Evolutionary conservation across 2,797 vertebrate species (phyloP).

Genomic region (Artibeus jamaicensis): DNA sequence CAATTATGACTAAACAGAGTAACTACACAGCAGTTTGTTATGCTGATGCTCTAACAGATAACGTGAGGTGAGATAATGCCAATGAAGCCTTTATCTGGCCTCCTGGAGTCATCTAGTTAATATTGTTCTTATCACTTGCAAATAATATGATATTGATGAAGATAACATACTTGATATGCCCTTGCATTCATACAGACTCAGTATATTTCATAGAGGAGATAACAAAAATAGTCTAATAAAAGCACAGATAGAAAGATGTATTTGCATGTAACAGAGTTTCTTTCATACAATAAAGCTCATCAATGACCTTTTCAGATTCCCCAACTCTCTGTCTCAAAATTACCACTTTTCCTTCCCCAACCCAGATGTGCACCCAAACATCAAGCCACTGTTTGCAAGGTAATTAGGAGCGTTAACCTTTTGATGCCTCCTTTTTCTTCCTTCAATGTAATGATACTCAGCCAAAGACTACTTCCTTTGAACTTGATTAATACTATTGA

Average conservation of each 20-base stretch:
- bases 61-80: background rate
- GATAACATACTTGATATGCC: background rate
- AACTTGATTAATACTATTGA: background rate
- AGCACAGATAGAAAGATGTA: background rate
- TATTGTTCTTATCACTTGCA: background rate
- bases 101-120: background rate
- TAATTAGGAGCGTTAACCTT: background rate
- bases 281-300: background rate
- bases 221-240: background rate
- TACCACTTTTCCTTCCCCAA: accelerated
- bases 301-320: background rate
- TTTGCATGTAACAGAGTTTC: background rate
- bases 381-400: background rate
- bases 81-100: background rate
- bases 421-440: background rate
- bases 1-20: background rate
- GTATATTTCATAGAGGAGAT: background rate
- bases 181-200: background rate
- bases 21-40: background rate
- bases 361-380: accelerated
- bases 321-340: background rate
- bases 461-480: background rate
- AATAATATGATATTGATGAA: background rate
- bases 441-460: background rate
- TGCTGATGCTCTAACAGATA: background rate